Conservation (phyloP, 2,797 vertebrate species). For the Sitta carolinensis region DNA sequence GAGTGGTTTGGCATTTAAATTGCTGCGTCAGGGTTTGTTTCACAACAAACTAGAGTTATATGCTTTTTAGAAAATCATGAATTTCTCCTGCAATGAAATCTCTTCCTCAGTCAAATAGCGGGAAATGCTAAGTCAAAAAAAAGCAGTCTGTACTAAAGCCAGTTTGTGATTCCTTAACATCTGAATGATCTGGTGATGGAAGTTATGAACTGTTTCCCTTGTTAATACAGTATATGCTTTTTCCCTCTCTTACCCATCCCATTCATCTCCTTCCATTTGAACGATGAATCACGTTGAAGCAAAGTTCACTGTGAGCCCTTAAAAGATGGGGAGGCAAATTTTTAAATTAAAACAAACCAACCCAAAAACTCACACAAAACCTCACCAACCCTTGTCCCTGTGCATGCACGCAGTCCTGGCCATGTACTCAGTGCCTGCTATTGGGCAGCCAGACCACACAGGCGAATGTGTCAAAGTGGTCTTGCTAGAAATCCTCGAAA, state of each 20-base stretch:
- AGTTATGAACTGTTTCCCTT: neutral
- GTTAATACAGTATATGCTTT: neutral
- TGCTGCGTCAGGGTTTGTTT: neutral
- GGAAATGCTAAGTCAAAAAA: neutral
- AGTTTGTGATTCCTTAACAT: neutral
- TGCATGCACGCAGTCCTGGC: fast-evolving
- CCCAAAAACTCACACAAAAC: neutral
- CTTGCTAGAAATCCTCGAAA: neutral
- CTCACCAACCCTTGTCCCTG: neutral
- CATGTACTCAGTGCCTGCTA: fast-evolving
- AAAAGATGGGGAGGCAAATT: neutral
- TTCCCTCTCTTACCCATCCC: neutral
- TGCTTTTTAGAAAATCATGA: neutral
- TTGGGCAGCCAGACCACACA: neutral
- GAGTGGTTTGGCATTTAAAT: conserved; percentile 21
- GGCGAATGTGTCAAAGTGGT: neutral
- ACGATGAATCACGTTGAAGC: fast-evolving
- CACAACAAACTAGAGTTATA: neutral
- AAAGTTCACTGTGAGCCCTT: neutral
- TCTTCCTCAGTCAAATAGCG: neutral
- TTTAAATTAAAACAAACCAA: neutral
- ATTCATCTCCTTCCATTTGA: neutral
- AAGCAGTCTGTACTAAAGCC: neutral
- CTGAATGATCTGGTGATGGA: neutral
- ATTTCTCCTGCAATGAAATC: neutral